Conservation (phyloP, 2,888 invertebrate species). For the Lithodes maja region DNA sequence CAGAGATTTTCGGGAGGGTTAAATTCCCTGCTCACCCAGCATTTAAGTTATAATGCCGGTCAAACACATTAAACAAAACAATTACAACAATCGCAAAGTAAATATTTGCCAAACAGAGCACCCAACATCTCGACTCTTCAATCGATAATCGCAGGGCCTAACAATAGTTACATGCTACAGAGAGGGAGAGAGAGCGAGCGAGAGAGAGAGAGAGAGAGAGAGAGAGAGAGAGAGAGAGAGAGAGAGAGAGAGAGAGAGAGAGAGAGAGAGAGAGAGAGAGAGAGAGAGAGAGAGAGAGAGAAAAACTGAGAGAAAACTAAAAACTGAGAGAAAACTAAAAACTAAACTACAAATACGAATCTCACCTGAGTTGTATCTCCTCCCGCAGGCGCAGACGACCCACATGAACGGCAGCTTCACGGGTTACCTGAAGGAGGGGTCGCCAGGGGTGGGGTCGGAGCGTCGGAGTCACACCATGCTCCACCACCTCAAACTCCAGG, state of each 20-base stretch:
- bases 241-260: conserved; percentile 1
- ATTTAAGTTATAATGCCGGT: too few relatives aligned
- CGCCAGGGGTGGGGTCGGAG: conserved; percentile 16
- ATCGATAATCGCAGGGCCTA: too few relatives aligned
- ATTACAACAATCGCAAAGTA: too few relatives aligned
- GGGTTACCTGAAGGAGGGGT: conserved; percentile 46
- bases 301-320: background rate
- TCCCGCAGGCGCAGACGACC: conserved; percentile 57
- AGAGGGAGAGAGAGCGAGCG: background rate
- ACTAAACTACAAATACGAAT: background rate
- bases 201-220: conserved; percentile 1
- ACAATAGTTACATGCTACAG: background rate
- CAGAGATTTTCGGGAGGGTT: too few relatives aligned
- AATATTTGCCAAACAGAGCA: too few relatives aligned
- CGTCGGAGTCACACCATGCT: conserved; percentile 78
- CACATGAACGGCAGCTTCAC: conserved; percentile 70
- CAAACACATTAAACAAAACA: too few relatives aligned
- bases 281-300: conserved; percentile 13
- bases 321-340: background rate
- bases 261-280: background rate
- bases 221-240: background rate
- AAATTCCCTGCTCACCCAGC: too few relatives aligned
- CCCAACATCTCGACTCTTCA: too few relatives aligned
- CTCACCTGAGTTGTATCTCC: background rate
- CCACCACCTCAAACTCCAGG: conserved; percentile 82